These are phyloP conservation scores for Idaea aversata DNA, from an alignment of 2,888 invertebrate genomes.

Conservation along the genomic window DNA sequence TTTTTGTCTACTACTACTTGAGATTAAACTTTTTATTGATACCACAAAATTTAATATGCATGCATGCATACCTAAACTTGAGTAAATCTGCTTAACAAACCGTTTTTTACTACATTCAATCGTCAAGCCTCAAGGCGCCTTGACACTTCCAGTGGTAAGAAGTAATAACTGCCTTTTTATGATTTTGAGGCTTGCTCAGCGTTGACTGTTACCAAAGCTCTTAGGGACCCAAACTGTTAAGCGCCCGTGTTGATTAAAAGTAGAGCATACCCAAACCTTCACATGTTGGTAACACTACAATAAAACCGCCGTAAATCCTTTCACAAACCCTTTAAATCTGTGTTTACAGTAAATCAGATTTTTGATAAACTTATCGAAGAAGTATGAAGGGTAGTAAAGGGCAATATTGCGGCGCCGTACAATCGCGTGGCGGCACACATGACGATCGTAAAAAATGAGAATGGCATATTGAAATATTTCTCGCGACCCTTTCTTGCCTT, in stretches of 20 bases:
- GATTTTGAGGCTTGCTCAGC: neutral
- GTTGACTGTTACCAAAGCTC: neutral
- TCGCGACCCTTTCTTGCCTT: conserved; percentile 60
- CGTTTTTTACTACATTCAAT: no score
- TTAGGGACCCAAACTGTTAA: neutral
- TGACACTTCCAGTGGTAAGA: no score
- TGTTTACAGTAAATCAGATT: conserved; percentile 17
- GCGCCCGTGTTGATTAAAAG: neutral
- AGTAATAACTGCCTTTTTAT: neutral
- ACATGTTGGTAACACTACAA: neutral
- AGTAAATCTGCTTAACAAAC: no score
- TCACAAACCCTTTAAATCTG: neutral
- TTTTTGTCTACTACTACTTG: no score
- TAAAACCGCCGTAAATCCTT: neutral
- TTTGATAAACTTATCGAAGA: conserved; percentile 45
- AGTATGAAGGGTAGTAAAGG: conserved; percentile 47
- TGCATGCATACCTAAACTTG: no score
- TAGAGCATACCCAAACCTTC: neutral
- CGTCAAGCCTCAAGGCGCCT: no score
- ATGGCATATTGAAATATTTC: conserved; percentile 74
- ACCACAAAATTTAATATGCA: no score
- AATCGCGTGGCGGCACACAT: conserved; percentile 63
- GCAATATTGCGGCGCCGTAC: conserved; percentile 61
- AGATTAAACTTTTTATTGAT: no score
- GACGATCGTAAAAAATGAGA: conserved; percentile 71